A percentile compares a stretch with the other conserved stretches of the same genome.
These are phyloP conservation scores for Himalopsyche japonica DNA, from an alignment of 2,888 invertebrate genomes.

Conservation along the genomic window DNA sequence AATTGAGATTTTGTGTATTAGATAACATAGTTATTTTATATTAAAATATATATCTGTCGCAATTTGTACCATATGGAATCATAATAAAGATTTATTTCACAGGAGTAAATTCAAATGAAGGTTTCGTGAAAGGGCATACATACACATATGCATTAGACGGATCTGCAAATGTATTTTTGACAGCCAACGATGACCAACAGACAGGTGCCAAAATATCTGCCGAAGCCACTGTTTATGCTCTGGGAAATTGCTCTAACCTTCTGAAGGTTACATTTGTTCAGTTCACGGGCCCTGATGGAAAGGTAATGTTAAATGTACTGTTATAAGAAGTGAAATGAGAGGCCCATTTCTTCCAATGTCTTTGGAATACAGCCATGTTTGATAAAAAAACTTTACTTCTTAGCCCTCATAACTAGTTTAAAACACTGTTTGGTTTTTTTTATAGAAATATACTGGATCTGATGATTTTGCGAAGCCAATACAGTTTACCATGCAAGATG, in stretches of 20 bases:
- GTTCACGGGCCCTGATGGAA: constrained; percentile 68
- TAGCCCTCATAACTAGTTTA: no score
- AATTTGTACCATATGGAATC: no score
- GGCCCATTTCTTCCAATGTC: no score
- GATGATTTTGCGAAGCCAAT: constrained; percentile 73
- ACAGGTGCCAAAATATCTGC: constrained; percentile 70
- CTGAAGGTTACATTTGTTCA: constrained; percentile 67
- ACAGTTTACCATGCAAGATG: constrained; percentile 77
- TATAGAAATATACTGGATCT: constrained; percentile 54
- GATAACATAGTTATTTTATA: no score
- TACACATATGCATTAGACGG: constrained; percentile 83
- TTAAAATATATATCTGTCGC: no score
- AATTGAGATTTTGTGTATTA: no score
- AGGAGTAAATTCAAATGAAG: constrained; percentile 54
- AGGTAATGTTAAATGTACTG: constrained; percentile 48
- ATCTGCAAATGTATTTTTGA: constrained; percentile 69
- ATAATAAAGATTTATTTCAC: background rate
- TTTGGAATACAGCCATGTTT: no score
- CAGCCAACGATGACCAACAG: constrained; percentile 68
- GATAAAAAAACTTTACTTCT: no score
- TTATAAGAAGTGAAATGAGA: no score
- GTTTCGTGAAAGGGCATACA: constrained; percentile 69
- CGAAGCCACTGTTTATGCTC: constrained; percentile 67
- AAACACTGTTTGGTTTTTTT: background rate
- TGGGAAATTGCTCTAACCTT: constrained; percentile 73